Evolutionary conservation across 1,140 invertebrate species (phyloP), one percentile per base, ranked within the genome.

Genomic region (Chionoecetes opilio): DNA sequence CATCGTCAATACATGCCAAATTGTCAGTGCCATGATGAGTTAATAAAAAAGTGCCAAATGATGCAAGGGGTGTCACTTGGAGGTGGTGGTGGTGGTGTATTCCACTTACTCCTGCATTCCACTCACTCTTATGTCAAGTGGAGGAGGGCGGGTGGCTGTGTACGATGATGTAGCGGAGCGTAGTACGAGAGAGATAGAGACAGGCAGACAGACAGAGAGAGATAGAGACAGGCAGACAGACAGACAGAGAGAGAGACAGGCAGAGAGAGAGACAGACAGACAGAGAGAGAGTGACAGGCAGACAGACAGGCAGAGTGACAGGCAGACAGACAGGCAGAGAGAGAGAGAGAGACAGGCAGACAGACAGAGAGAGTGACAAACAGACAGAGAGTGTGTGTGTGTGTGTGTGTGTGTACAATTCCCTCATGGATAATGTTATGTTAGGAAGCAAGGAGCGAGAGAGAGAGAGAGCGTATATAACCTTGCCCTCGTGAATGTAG

Each of bases 171-270:
- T 85, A n/a, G 9, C 11, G 0, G 82, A 85, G 34, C 11, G 34
- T 29, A n/a, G 29, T 2, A n/a, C 14, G 82, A 9, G 8, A 85
- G 82, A 85, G 29, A n/a, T n/a, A n/a, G n/a, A n/a, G n/a, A n/a
- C n/a, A n/a, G n/a, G n/a, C n/a, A n/a, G n/a, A n/a, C n/a, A n/a
- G n/a, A n/a, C n/a, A n/a, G n/a, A n/a, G n/a, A n/a, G n/a, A n/a
- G n/a, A n/a, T n/a, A n/a, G n/a, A n/a, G n/a, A n/a, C n/a, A n/a
- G n/a, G n/a, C n/a, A n/a, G n/a, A n/a, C n/a, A n/a, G n/a, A n/a
- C n/a, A 87, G 38, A 87, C 21, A 87, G 85, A 87, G 37, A 87
- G 37, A 87, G 37, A 90, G 88, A 90, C 14, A 90, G 88, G 11
- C 38, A 90, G 38, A 90, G 88, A 90, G 38, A 53, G 21, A 75